These are phyloP conservation scores for Caenorhabditis sp. DNA, from an alignment of 2,888 invertebrate species.

Conservation along the genomic window DNA sequence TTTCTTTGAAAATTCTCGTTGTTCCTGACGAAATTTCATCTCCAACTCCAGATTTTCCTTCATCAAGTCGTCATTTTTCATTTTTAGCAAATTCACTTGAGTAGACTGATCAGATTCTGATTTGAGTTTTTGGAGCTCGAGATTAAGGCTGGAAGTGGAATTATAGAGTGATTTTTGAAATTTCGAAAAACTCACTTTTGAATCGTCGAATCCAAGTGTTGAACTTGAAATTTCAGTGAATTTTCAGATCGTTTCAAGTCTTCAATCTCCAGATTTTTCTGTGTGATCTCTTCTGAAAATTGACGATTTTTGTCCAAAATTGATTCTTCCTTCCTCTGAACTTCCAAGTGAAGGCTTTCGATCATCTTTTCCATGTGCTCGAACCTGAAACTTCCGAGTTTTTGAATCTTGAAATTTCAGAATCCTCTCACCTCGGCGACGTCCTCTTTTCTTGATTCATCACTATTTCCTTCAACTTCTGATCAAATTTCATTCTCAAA, in stretches of 20 bases:
- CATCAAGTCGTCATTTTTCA: slow-evolving; percentile 36
- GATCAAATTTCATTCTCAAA: slow-evolving; percentile 42
- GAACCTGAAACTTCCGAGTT: slow-evolving; percentile 28
- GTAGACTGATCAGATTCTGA: not conserved
- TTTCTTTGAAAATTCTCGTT: not conserved
- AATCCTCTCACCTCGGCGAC: slow-evolving; percentile 46
- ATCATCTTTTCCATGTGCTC: slow-evolving; percentile 46
- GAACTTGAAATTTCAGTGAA: slow-evolving; percentile 1
- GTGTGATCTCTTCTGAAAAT: slow-evolving; percentile 23
- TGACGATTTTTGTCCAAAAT: slow-evolving; percentile 35
- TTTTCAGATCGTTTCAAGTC: not conserved
- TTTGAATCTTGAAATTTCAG: not conserved
- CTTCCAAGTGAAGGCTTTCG: slow-evolving; percentile 24
- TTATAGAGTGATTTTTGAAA: slow-evolving; percentile 30
- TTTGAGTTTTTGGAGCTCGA: not conserved
- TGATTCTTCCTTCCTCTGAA: slow-evolving; percentile 37
- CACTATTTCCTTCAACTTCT: slow-evolving; percentile 46
- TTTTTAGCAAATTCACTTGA: slow-evolving; percentile 5
- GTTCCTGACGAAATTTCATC: slow-evolving; percentile 33
- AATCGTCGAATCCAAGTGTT: slow-evolving; percentile 1
- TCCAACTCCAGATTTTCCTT: slow-evolving; percentile 45
- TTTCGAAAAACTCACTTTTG: not conserved
- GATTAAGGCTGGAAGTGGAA: slow-evolving; percentile 30
- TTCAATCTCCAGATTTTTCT: slow-evolving; percentile 31
- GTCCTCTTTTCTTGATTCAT: slow-evolving; percentile 28